Evolutionary conservation across 1,140 invertebrate species (phyloP), one percentile per base, ranked within the genome.

Genomic region (Aricia agestis): DNA sequence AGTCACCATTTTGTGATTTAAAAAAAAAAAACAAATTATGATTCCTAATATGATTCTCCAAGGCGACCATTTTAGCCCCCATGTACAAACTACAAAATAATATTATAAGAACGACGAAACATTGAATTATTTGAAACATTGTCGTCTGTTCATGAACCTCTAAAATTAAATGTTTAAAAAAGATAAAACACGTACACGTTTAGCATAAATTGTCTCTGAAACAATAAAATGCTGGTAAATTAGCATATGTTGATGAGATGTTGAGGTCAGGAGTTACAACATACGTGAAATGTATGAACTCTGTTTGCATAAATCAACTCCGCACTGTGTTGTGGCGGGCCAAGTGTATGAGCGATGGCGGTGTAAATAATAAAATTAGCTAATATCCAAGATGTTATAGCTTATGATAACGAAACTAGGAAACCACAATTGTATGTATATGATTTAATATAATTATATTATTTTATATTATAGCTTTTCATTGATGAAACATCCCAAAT

Each of bases 231-330:
- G 83, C 77, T 69, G 78, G 71, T 80, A 82, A 82, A 88, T 84
- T 84, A 83, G 76, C 82, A 82, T 82, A 83, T 84, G 80, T 79
- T 87, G 84, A 89, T 87, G 85, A 90, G 82, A 81, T 74, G 81
- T 77, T 82, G 83, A 85, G 87, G 87, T 87, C 85, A 89, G 82
- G 79, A 84, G 82, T 82, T 81, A 78, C 81, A 76, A 76, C 76
- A 73, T 82, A 82, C 77, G 79, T 76, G 76, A 72, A 85, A 80
- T 81, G 74, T 81, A 86, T 83, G 82, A 87, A 83, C 82, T 79
- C 77, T 84, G 81, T 76, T 79, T 76, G 82, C 76, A 87, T 88
- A 87, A 88, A 86, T 88, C 83, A 86, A 89, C 81, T 84, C 79
- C 32, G 71, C 79, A 77, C 76, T 70, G 76, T 77, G 76, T 80